A percentile compares a stretch with the other conserved stretches of the same genome.
Conservation (phyloP, 2,797 vertebrate species). For the Odontamblyopus rebecca region DNA sequence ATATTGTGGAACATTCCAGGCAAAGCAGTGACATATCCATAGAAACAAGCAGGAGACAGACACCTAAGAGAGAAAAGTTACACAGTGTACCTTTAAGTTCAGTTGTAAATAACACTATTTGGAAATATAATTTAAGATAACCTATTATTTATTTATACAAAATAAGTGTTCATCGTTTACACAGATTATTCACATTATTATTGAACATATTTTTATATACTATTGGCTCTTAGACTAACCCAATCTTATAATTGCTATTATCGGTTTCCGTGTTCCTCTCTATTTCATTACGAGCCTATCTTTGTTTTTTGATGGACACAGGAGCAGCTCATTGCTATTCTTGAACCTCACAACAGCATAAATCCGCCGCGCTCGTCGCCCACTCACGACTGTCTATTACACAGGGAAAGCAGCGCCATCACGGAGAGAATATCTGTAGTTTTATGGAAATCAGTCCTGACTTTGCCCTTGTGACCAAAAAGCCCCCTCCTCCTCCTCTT, state of each 20-base stretch:
- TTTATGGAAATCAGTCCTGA: conserved; percentile 76
- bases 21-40: too few relatives aligned
- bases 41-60: too few relatives aligned
- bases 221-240: background rate
- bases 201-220: too few relatives aligned
- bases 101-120: too few relatives aligned
- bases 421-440: conserved; percentile 17
- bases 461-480: conserved; percentile 78
- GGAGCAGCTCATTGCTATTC: background rate
- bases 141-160: too few relatives aligned
- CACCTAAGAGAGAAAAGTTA: too few relatives aligned
- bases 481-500: conserved; percentile 18
- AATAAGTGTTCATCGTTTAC: too few relatives aligned
- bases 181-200: too few relatives aligned
- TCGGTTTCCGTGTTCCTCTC: background rate
- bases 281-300: background rate
- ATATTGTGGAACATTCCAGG: too few relatives aligned
- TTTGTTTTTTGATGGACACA: conserved; percentile 1
- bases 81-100: too few relatives aligned
- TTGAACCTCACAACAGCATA: background rate
- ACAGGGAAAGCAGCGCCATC: conserved; percentile 19
- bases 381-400: conserved; percentile 25
- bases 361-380: conserved; percentile 26
- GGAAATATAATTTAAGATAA: too few relatives aligned
- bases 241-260: background rate